phyloP scores from a whole-genome alignment of 2,888 invertebrate species.

The Lasioglossum zephyrum region DNA sequence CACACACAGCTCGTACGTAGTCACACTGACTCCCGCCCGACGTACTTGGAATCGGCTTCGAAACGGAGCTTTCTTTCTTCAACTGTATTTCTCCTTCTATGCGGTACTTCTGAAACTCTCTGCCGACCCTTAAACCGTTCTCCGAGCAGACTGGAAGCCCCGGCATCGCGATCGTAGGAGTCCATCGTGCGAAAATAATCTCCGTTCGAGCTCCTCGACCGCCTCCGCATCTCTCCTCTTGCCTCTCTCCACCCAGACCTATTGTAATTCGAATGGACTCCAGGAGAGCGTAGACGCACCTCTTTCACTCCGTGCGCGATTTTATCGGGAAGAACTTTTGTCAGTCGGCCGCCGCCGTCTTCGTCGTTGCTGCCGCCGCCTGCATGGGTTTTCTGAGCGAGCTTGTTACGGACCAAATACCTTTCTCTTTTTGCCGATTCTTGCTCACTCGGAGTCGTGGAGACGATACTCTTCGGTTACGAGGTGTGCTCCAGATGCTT shows the following conservation, averaged over 20 bases:
- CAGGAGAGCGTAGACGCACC: constrained; percentile 26
- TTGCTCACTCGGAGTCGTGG: not conserved
- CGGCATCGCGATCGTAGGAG: constrained; percentile 49
- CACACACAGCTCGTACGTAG: constrained; percentile 46
- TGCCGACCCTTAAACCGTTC: constrained; percentile 54
- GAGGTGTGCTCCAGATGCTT: not conserved
- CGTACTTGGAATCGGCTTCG: constrained; percentile 39
- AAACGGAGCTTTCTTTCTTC: constrained; percentile 38
- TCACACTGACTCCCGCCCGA: constrained; percentile 18
- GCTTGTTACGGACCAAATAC: not conserved
- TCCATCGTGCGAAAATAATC: constrained; percentile 70
- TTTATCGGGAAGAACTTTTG: constrained; percentile 29
- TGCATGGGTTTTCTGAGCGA: not conserved
- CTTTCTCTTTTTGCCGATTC: not conserved
- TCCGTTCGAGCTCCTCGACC: constrained; percentile 37
- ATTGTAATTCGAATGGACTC: constrained; percentile 53
- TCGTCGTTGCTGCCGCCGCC: not conserved
- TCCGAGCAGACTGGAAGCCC: constrained; percentile 11
- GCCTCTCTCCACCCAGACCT: constrained; percentile 10
- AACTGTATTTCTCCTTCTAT: constrained; percentile 34
- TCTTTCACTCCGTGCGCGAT: constrained; percentile 30
- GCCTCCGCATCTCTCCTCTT: not conserved
- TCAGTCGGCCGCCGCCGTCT: not conserved
- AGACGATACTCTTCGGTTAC: not conserved
- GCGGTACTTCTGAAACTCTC: constrained; percentile 56